Conservation (phyloP, 2,797 vertebrate genomes). For the Menidia menidia region DNA sequence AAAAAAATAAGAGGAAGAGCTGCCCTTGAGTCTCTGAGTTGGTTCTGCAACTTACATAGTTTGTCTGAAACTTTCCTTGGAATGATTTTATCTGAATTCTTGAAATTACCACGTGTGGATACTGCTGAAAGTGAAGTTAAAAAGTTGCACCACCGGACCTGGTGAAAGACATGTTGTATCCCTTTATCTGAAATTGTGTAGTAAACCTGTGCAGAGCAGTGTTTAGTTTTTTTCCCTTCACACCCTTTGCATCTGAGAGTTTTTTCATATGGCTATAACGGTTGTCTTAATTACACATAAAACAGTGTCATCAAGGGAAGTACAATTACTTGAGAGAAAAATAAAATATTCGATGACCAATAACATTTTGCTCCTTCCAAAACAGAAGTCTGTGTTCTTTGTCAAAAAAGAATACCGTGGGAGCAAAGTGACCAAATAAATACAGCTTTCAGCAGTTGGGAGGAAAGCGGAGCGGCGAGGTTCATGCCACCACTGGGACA, state of each 20-base stretch:
- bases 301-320: conserved; percentile 15
- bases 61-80: conserved; percentile 16
- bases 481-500: conserved; percentile 15
- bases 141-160: conserved; percentile 14
- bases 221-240: conserved; percentile 8
- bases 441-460: conserved; percentile 11
- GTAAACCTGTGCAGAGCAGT: conserved; percentile 2
- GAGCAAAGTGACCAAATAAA: conserved; percentile 30
- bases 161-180: conserved; percentile 11
- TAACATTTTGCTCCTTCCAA: conserved; percentile 4
- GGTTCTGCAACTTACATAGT: conserved; percentile 10
- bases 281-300: conserved; percentile 16
- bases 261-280: conserved; percentile 20
- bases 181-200: conserved; percentile 24
- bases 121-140: conserved; percentile 1
- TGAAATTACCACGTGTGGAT: conserved; percentile 21
- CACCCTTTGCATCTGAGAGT: conserved; percentile 16
- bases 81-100: conserved; percentile 19
- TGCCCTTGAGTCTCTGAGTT: conserved; percentile 37
- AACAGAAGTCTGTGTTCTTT: conserved; percentile 8
- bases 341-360: conserved; percentile 13
- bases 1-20: conserved; percentile 24
- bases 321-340: conserved; percentile 3
- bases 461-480: conserved; percentile 29
- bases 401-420: conserved; percentile 23